phyloP scores from a whole-genome alignment of 2,113 vertebrate genomes.

The Corynorhinus townsendii region DNA sequence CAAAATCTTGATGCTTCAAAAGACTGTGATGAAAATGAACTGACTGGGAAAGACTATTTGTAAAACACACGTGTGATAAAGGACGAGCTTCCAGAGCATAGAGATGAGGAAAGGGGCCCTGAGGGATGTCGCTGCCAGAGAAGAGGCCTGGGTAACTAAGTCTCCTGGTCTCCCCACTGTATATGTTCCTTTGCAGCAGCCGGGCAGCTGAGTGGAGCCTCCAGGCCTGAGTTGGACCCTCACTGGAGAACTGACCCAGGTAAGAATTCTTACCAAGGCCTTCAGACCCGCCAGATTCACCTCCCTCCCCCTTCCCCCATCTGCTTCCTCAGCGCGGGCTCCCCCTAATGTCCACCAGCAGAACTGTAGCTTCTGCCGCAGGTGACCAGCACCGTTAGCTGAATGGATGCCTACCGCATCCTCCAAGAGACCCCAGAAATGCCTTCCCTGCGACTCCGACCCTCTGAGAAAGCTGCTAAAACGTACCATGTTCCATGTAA shows the following conservation, averaged over 20 bases:
- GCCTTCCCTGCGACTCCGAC: background rate
- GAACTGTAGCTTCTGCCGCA: background rate
- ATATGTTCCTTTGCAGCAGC: constrained; percentile 26
- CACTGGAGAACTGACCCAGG: constrained; percentile 54
- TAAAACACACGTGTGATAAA: background rate
- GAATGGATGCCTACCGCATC: background rate
- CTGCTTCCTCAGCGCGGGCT: background rate
- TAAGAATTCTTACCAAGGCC: constrained; percentile 5
- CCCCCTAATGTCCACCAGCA: background rate
- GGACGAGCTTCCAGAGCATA: background rate
- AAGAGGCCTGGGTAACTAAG: background rate
- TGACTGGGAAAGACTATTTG: background rate
- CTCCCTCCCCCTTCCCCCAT: background rate
- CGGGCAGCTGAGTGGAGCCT: constrained; percentile 18
- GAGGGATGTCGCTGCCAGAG: background rate
- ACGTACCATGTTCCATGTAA: background rate
- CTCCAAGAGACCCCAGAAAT: background rate
- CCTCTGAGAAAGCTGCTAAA: background rate
- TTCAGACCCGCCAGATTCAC: accelerated
- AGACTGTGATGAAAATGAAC: background rate
- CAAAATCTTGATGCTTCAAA: background rate
- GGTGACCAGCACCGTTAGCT: background rate
- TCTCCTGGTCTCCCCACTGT: background rate
- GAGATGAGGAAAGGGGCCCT: background rate
- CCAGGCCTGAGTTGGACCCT: constrained; percentile 38